Percentiles rank a stretch among this genome's conserved stretches.
These are phyloP conservation scores for Malacoctenus gilli DNA, from an alignment of 2,797 vertebrate species.

Conservation along the genomic window DNA sequence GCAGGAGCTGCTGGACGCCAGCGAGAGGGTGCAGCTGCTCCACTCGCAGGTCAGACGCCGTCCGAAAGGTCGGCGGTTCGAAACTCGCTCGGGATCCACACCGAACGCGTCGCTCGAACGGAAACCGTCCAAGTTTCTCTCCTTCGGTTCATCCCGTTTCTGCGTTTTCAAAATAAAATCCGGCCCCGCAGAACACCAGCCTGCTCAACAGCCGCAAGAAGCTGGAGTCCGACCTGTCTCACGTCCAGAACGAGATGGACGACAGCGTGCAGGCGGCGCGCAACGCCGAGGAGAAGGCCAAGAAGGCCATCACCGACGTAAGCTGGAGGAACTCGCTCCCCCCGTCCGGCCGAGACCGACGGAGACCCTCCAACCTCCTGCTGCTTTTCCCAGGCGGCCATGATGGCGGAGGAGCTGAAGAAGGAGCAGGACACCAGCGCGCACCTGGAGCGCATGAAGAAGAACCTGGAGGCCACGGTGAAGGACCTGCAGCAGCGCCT, in stretches of 20 bases:
- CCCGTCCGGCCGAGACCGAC: too few relatives aligned
- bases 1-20: conserved; percentile 52
- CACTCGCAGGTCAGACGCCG: conserved; percentile 54
- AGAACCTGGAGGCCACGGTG: conserved; percentile 82
- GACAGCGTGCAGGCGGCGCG: conserved; percentile 81
- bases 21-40: conserved; percentile 62
- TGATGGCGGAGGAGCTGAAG: conserved; percentile 89
- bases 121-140: too few relatives aligned
- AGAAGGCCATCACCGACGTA: conserved; percentile 86
- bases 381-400: conserved; percentile 72
- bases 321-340: conserved; percentile 18
- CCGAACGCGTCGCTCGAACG: too few relatives aligned
- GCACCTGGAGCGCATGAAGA: conserved; percentile 88
- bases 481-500: conserved; percentile 83
- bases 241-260: conserved; percentile 81
- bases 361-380: too few relatives aligned
- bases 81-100: too few relatives aligned
- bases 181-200: conserved; percentile 82
- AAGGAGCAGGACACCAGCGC: conserved; percentile 87
- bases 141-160: too few relatives aligned
- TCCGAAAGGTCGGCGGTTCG: too few relatives aligned
- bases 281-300: conserved; percentile 87
- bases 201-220: conserved; percentile 76
- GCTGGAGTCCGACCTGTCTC: conserved; percentile 81
- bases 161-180: too few relatives aligned